These are phyloP conservation scores for Tauraco hartlaubi DNA, from an alignment of 2,797 vertebrate species.

Conservation along the genomic window DNA sequence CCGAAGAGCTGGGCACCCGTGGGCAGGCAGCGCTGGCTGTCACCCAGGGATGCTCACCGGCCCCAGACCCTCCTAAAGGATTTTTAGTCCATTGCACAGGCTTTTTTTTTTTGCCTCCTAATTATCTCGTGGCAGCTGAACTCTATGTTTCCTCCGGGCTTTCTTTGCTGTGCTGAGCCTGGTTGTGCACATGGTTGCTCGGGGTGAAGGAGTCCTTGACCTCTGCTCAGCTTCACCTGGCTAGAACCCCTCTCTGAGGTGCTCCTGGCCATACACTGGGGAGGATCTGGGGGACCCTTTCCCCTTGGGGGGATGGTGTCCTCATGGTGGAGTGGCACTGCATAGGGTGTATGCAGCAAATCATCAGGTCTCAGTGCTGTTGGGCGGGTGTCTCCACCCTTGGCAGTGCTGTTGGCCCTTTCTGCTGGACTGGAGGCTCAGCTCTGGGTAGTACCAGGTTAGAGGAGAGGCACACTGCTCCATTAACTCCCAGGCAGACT, in stretches of 20 bases:
- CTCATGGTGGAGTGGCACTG: fast-evolving
- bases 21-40: neutral
- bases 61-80: neutral
- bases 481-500: neutral
- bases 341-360: neutral
- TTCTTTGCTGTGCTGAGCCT: neutral
- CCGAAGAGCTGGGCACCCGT: neutral
- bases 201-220: neutral
- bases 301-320: neutral
- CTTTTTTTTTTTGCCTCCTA: neutral
- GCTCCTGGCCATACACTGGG: neutral
- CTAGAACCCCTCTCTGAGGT: neutral
- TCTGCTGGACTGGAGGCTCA: neutral
- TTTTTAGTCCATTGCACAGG: neutral
- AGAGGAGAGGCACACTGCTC: neutral
- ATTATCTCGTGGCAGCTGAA: neutral
- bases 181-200: fast-evolving
- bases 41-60: neutral
- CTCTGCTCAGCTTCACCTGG: neutral
- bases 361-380: fast-evolving
- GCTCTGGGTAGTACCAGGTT: neutral
- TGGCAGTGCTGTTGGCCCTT: neutral
- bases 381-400: neutral
- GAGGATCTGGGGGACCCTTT: neutral
- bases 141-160: neutral